Evolutionary conservation across 2,888 invertebrate species (phyloP).

Genomic region (Suillia variegata): DNA sequence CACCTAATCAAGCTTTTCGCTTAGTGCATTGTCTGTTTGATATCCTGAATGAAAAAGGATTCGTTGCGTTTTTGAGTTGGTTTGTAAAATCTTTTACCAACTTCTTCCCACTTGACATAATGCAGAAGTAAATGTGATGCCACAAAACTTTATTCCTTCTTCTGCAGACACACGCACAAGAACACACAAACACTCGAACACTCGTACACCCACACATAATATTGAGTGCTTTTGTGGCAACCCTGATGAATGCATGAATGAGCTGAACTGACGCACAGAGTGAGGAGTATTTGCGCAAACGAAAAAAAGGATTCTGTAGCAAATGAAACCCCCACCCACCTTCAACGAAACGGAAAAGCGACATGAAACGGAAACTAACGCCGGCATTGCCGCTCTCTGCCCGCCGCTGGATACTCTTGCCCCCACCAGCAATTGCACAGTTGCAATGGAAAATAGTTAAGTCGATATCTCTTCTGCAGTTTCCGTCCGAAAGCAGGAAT

Average conservation of each 20-base stretch:
- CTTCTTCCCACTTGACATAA: no score
- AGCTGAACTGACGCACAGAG: no score
- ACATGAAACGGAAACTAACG: conserved; percentile 47
- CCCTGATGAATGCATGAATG: conserved; percentile 31
- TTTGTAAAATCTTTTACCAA: no score
- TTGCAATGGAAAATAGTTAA: conserved; percentile 47
- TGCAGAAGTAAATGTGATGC: conserved; percentile 7
- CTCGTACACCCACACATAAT: conserved; percentile 24
- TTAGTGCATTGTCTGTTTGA: no score
- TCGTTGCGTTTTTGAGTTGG: no score
- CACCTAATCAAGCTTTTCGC: no score
- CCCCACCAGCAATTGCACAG: no score
- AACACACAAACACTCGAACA: conserved; percentile 24
- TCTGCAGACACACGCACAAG: conserved; percentile 16
- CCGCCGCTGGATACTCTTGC: no score
- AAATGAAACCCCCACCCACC: neutral
- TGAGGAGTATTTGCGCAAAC: no score
- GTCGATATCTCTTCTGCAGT: conserved; percentile 51
- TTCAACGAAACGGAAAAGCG: conserved; percentile 28
- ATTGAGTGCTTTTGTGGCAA: conserved; percentile 38
- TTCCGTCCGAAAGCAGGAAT: conserved; percentile 58
- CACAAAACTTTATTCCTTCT: no score
- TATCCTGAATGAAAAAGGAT: no score
- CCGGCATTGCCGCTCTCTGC: no score
- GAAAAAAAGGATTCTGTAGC: conserved; percentile 7